Base-by-base conservation (phyloP, 2,888 invertebrate genomes). In the Sisyra terminalis region DNA sequence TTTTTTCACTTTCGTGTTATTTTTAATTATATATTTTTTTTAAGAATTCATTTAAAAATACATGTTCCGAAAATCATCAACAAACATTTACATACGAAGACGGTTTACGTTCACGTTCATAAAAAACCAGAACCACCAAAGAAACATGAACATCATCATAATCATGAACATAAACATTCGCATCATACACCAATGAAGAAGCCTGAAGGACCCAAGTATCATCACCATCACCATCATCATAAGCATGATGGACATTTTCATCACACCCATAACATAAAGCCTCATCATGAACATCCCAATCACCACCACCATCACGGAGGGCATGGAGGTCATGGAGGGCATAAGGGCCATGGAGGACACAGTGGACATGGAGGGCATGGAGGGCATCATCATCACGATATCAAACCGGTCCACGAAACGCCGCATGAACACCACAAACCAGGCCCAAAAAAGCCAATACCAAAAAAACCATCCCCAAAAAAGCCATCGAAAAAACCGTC, bases 31-130 rank as follows among this genome's bases (percentile, higher is more conserved):
- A n/a, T n/a, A n/a, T 13, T 24, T 10, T 18, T 39, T 54, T 64
- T 44, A 64, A 74, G 73, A 51, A 64, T 70, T 40, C 71, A 73
- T 52, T 61, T 75, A 46, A 71, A 64, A 55, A 57, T 75, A 39
- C 65, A 72, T 53, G 64, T 74, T 7, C 75, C 75, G 13, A 69
- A 74, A 54, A 64, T 73, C 40, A 65, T 72, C 46, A 71, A 73
- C 36, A 72, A 73, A 46, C 67, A 70, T 39, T 64, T 67, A 46
- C 74, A 74, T 51, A 74, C 72, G 6, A 72, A 71, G 52, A 69
- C 72, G 42, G 65, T 75, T 36, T 70, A 68, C 10, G 64, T 73
- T 38, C 73, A 73, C 49, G 67, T 71, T 45, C 68, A 59, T 64
- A 30, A 38, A 8, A 16, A 37, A 32, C 46, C 51, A 47, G 42